Conservation (phyloP, 1,140 invertebrate species). For the Dreissena polymorpha region DNA sequence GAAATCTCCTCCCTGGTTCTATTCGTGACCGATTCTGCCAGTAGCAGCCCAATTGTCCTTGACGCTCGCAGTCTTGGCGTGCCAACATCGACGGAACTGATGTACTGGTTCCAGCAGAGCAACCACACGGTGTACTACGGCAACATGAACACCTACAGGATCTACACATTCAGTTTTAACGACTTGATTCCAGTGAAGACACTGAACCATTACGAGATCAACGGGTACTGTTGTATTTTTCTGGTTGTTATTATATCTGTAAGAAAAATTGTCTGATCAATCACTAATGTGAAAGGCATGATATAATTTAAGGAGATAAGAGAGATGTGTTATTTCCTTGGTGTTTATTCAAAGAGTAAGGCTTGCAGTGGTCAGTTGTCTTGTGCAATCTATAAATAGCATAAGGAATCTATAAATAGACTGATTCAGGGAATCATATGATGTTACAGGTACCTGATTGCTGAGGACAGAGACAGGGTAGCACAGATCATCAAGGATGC, state of each 20-base stretch:
- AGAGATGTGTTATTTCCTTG: too few species aligned
- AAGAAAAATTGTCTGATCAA: too few species aligned
- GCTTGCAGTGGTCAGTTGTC: too few species aligned
- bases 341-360: too few species aligned
- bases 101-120: neutral
- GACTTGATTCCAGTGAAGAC: constrained; percentile 10
- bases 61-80: constrained; percentile 14
- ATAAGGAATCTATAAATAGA: too few species aligned
- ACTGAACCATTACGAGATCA: constrained; percentile 15
- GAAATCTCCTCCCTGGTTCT: constrained; percentile 21
- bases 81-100: neutral
- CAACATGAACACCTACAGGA: neutral
- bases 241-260: too few species aligned
- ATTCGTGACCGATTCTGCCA: constrained; percentile 11
- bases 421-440: too few species aligned
- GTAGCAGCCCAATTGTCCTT: neutral
- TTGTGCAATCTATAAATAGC: too few species aligned
- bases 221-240: too few species aligned
- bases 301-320: too few species aligned
- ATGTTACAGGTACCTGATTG: constrained; percentile 18
- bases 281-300: too few species aligned
- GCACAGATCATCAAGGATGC: neutral
- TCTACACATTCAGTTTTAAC: neutral
- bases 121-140: constrained; percentile 17
- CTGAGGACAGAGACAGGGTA: constrained; percentile 6